phyloP scores from a whole-genome alignment of 1,140 invertebrate species.

The Tetragnatha versicolor region DNA sequence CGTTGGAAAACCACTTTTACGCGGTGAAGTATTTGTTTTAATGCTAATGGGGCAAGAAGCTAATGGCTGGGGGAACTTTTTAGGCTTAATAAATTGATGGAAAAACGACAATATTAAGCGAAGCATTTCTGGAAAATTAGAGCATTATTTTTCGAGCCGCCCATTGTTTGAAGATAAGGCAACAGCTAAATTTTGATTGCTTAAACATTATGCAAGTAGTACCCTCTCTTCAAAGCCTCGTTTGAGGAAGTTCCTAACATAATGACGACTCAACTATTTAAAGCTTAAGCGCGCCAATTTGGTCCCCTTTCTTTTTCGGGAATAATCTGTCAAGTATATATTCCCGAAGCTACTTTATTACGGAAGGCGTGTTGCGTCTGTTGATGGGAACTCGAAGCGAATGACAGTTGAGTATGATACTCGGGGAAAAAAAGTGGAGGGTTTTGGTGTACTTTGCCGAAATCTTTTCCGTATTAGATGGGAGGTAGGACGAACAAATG shows the following conservation, averaged over 20 bases:
- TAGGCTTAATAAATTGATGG: conserved; percentile 23
- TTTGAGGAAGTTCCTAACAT: conserved; percentile 22
- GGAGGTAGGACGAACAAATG: neutral
- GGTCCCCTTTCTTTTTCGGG: neutral
- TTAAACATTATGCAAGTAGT: conserved; percentile 8
- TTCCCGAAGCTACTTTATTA: conserved; percentile 3
- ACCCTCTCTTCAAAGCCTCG: conserved; percentile 24
- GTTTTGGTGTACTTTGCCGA: neutral
- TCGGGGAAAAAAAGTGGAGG: neutral
- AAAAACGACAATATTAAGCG: conserved; percentile 21
- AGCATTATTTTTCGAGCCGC: conserved; percentile 27
- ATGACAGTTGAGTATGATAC: conserved; percentile 20
- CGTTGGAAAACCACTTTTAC: conserved; percentile 12
- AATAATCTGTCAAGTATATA: conserved; percentile 16
- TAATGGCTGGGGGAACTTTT: conserved; percentile 11
- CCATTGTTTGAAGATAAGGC: conserved; percentile 31
- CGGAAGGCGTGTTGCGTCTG: neutral
- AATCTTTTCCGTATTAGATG: neutral
- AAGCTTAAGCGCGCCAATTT: conserved; percentile 6
- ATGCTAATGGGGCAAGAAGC: conserved; percentile 36
- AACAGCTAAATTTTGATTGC: conserved; percentile 34
- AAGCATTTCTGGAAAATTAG: conserved; percentile 27
- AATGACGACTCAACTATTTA: conserved; percentile 20
- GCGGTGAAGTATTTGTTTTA: conserved; percentile 26
- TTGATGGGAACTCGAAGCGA: neutral